Evolutionary conservation across 2,113 vertebrate genomes (phyloP).

Genomic region (Thunnus thynnus): DNA sequence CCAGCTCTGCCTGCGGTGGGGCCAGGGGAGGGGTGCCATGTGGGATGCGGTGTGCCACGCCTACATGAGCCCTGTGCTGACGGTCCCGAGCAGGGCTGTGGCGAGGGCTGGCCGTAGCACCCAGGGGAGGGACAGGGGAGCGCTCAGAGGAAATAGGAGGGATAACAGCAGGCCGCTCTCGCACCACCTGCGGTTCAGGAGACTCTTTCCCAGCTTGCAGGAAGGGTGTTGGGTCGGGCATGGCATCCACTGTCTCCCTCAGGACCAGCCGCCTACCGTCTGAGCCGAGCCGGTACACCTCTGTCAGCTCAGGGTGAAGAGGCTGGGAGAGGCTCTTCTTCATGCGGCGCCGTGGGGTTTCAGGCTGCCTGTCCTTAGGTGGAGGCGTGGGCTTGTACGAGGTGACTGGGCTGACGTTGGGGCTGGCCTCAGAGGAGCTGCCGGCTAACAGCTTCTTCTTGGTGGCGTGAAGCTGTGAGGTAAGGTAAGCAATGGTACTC

Average conservation of each 20-base stretch:
- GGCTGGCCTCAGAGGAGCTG: conserved; percentile 88
- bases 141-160: conserved; percentile 92
- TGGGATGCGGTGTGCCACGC: conserved; percentile 94
- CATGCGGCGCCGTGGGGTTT: conserved; percentile 91
- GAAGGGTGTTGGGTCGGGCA: conserved; percentile 98
- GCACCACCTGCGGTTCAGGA: conserved; percentile 88
- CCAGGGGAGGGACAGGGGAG: conserved; percentile 54
- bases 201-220: conserved; percentile 86
- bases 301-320: conserved; percentile 94
- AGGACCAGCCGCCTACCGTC: conserved; percentile 91
- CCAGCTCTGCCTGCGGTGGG: conserved; percentile 86
- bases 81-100: conserved; percentile 90
- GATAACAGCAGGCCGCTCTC: conserved; percentile 92
- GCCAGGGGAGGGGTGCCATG: conserved; percentile 79
- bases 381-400: conserved; percentile 91
- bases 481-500: conserved; percentile 95
- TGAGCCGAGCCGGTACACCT: conserved; percentile 91
- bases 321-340: conserved; percentile 97
- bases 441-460: conserved; percentile 92
- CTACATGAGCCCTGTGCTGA: conserved; percentile 90
- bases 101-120: conserved; percentile 81
- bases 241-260: conserved; percentile 92
- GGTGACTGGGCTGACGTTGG: conserved; percentile 87
- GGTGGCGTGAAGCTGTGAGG: conserved; percentile 94
- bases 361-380: conserved; percentile 84